phyloP scores from a whole-genome alignment of 2,113 vertebrate genomes.

The Nestor notabilis region DNA sequence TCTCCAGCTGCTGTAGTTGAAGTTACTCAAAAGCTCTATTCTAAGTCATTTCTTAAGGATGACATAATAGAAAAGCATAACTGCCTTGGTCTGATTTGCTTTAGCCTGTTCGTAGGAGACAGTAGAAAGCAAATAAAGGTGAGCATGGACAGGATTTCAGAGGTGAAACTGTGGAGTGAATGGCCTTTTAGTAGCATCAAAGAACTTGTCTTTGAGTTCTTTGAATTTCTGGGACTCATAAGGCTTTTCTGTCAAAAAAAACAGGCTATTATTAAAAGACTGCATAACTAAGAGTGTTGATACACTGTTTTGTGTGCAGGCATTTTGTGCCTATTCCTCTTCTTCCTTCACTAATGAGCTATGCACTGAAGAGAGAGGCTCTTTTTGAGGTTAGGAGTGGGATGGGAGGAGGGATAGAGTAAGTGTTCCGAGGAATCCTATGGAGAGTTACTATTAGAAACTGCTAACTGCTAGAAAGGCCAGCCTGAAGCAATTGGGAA shows the following conservation, averaged over 20 bases:
- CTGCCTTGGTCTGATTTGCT: background rate
- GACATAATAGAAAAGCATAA: background rate
- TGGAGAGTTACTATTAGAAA: background rate
- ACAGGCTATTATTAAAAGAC: background rate
- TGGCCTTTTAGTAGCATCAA: background rate
- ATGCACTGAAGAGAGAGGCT: background rate
- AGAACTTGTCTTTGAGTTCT: background rate
- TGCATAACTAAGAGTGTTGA: fast-evolving
- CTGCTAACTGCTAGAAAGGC: background rate
- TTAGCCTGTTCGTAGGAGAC: background rate
- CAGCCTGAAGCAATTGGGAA: background rate
- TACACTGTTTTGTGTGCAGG: background rate
- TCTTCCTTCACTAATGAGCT: background rate
- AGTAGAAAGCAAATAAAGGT: background rate
- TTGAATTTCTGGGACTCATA: background rate
- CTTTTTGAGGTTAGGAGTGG: background rate
- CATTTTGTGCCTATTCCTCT: background rate
- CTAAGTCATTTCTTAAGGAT: background rate
- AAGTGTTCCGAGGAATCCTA: background rate
- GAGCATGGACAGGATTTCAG: background rate
- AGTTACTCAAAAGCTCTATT: background rate
- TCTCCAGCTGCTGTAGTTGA: background rate
- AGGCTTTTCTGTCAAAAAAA: background rate
- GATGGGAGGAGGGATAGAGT: background rate
- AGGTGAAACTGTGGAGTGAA: background rate